A percentile compares a stretch with the other conserved stretches of the same genome.
Conservation (phyloP, 92 coral and sea anemone species). For the Scolanthus callimorphus region DNA sequence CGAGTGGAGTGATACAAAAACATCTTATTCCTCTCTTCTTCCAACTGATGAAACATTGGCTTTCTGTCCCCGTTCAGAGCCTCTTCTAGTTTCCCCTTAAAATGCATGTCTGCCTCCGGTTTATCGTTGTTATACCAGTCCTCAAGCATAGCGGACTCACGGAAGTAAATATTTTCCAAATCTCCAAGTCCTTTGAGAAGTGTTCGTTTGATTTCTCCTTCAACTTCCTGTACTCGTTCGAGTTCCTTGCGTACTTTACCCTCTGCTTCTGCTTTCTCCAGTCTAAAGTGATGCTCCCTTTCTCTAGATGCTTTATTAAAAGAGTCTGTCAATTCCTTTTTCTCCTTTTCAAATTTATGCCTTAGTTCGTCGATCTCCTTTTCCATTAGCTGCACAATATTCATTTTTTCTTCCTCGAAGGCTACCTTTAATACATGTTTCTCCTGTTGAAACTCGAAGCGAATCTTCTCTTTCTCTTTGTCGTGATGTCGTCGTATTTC, state of each 20-base stretch:
- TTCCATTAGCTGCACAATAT: constrained; percentile 61
- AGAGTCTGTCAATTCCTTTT: constrained; percentile 61
- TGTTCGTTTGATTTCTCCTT: constrained; percentile 83
- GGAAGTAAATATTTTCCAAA: constrained; percentile 80
- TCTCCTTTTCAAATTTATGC: constrained; percentile 71
- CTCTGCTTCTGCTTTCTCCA: constrained; percentile 77
- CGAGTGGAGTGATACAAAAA: constrained; percentile 68
- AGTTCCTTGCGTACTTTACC: constrained; percentile 70
- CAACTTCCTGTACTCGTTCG: constrained; percentile 89
- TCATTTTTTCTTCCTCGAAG: constrained; percentile 85
- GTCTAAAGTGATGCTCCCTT: constrained; percentile 64
- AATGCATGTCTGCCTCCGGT: constrained; percentile 91
- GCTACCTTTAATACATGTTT: constrained; percentile 91
- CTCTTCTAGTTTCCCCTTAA: constrained; percentile 45
- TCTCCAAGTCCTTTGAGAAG: constrained; percentile 80
- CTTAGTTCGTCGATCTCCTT: constrained; percentile 62
- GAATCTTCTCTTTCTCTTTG: constrained; percentile 87
- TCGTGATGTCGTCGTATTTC: constrained; percentile 85
- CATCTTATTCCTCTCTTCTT: constrained; percentile 79
- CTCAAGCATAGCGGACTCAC: constrained; percentile 70
- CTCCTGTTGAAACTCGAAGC: constrained; percentile 89
- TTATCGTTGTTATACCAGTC: constrained; percentile 67
- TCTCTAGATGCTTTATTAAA: constrained; percentile 57
- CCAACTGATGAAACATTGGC: constrained; percentile 51
- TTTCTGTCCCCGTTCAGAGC: constrained; percentile 47